phyloP scores from a whole-genome alignment of 2,888 invertebrate species.

The Eupithecia vulgata region DNA sequence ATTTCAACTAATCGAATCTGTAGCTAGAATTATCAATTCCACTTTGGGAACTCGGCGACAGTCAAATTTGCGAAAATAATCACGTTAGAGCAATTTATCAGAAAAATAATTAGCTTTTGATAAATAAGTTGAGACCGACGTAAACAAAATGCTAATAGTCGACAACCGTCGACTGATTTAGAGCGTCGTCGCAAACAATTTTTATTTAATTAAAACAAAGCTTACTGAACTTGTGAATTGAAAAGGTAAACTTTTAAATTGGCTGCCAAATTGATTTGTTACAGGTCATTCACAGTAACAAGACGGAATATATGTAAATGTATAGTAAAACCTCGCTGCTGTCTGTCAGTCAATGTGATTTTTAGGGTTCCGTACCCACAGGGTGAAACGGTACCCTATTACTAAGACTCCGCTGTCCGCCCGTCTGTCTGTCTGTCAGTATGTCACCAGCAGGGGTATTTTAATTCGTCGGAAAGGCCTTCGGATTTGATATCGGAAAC shows the following conservation, averaged over 20 bases:
- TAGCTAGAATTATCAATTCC: neutral
- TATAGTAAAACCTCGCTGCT: too few species aligned
- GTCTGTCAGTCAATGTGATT: too few species aligned
- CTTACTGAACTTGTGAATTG: conserved; percentile 11
- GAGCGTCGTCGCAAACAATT: conserved; percentile 19
- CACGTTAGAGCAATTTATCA: conserved; percentile 26
- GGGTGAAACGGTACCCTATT: too few species aligned
- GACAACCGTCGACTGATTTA: conserved; percentile 26
- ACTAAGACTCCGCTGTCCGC: too few species aligned
- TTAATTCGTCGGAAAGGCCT: too few species aligned
- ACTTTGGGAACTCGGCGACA: neutral
- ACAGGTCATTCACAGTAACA: neutral
- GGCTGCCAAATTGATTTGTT: conserved; percentile 6
- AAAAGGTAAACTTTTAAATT: conserved; percentile 2
- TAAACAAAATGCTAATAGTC: conserved; percentile 24
- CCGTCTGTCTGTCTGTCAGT: too few species aligned
- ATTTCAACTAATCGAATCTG: neutral
- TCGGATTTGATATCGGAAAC: too few species aligned
- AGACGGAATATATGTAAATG: neutral
- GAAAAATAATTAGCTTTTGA: conserved; percentile 20
- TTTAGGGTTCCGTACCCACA: too few species aligned
- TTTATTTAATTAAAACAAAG: conserved; percentile 20
- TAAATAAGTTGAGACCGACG: conserved; percentile 9
- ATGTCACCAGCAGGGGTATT: too few species aligned
- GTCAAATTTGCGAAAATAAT: neutral